Evolutionary conservation across 2,113 vertebrate species (phyloP), one percentile per base, ranked within the genome.

Genomic region (Pseudorhombus dupliciocellatus): DNA sequence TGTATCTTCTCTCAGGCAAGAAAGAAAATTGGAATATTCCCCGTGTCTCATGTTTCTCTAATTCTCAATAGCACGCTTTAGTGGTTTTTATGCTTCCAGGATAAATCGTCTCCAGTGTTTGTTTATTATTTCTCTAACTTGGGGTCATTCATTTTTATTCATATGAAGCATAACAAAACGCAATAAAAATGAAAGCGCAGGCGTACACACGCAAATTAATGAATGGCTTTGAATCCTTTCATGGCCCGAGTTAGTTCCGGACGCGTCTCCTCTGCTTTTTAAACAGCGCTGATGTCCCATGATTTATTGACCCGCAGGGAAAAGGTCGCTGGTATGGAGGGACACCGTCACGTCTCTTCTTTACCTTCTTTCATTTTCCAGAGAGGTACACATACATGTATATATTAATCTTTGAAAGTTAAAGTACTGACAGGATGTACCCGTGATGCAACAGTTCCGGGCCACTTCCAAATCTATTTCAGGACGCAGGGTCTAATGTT

Each of bases 81-180:
- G 42, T 46, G 42, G 46, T 52, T 34, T 34, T 40, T 16, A 51
- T 3, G 28, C 16, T 40, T 24, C 26, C 37, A 18, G 51, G 62
- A 44, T 55, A 55, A 26, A 44, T 37, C 11, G 11, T 25, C 7
- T 48, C 12, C 40, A 46, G 31, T 64, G 6, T 44, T 50, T 50
- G 7, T 55, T 26, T 26, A 20, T 52, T n/a, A 61, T 37, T 24
- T 12, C 16, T 64, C 40, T 61, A 48, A 42, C 52, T 69, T 65
- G 34, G 76, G 56, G 26, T 65, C 44, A 5, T 9, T 28, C 12
- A 75, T 77, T 79, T 61, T 78, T 53, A 86, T 75, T 55, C 58
- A 73, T 50, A n/a, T 50, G 9, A 44, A 44, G 46, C 18, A 20
- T 2, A 51, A 25, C 24, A 24, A 58, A 51, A 58, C 31, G 31